A percentile compares a stretch with the other conserved stretches of the same genome.
Evolutionary conservation across 2,888 invertebrate genomes (phyloP).

Genomic region (Spilosoma lubricipeda): DNA sequence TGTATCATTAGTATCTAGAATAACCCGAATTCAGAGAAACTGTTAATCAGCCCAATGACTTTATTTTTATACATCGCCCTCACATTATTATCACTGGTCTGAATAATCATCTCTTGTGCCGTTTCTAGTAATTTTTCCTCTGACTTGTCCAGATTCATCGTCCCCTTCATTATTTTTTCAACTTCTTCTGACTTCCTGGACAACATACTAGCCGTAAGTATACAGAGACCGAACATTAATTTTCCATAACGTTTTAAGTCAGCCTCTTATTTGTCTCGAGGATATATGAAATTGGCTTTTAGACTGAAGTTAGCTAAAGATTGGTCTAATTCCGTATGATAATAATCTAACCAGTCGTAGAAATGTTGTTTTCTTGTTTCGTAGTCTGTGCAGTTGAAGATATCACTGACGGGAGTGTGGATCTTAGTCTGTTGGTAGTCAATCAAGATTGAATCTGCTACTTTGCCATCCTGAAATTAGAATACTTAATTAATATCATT

Average conservation of each 20-base stretch:
- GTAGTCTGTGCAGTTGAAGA: slow-evolving; percentile 62
- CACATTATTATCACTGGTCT: slow-evolving; percentile 23
- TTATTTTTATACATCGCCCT: slow-evolving; percentile 30
- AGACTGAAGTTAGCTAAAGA: slow-evolving; percentile 47
- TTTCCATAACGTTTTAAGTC: slow-evolving; percentile 55
- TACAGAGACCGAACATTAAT: slow-evolving; percentile 35
- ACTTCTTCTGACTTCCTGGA: slow-evolving; percentile 48
- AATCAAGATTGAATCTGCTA: slow-evolving; percentile 55
- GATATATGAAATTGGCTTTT: slow-evolving; percentile 47
- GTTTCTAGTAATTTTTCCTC: neutral
- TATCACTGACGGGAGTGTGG: slow-evolving; percentile 55
- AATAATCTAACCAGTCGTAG: slow-evolving; percentile 56
- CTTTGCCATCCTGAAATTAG: slow-evolving; percentile 52
- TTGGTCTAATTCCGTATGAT: slow-evolving; percentile 50
- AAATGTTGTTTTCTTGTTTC: slow-evolving; percentile 50
- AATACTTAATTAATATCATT: neutral
- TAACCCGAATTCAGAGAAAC: slow-evolving; percentile 39
- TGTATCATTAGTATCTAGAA: neutral
- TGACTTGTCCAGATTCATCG: slow-evolving; percentile 3
- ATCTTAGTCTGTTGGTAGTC: slow-evolving; percentile 61
- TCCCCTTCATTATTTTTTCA: slow-evolving; percentile 33
- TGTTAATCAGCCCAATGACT: slow-evolving; percentile 44
- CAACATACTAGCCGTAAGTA: slow-evolving; percentile 40
- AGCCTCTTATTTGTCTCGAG: slow-evolving; percentile 51
- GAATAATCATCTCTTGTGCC: neutral